Evolutionary conservation across 2,797 vertebrate genomes (phyloP).

Genomic region (Phrynocephalus forsythii): DNA sequence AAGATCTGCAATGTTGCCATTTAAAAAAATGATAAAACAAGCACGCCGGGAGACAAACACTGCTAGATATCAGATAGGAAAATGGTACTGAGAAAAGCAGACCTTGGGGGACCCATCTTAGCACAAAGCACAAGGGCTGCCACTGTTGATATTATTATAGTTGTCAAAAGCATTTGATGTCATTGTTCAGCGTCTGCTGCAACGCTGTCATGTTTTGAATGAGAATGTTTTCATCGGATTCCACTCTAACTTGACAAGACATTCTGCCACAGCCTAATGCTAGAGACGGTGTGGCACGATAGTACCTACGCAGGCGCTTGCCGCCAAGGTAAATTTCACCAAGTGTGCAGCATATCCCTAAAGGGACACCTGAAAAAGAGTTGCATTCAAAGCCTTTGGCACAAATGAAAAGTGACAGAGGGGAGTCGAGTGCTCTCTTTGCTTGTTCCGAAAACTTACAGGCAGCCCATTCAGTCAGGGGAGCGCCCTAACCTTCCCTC

Average conservation of each 20-base stretch:
- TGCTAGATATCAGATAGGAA: constrained; percentile 8
- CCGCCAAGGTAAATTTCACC: constrained; percentile 14
- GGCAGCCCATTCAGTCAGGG: no score
- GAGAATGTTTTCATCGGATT: constrained; percentile 32
- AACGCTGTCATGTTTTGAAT: background rate
- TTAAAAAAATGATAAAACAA: background rate
- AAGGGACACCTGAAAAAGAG: background rate
- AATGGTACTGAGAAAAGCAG: constrained; percentile 17
- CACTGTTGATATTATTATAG: constrained; percentile 27
- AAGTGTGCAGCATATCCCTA: background rate
- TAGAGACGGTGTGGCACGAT: background rate
- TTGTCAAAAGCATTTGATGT: constrained; percentile 30
- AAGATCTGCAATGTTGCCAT: background rate
- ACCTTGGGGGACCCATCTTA: constrained; percentile 13
- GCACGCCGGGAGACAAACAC: background rate
- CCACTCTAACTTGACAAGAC: constrained; percentile 17
- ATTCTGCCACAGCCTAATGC: background rate
- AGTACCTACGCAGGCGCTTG: background rate
- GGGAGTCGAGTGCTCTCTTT: no score
- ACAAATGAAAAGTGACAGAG: background rate
- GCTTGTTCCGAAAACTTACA: no score
- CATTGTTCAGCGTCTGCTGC: constrained; percentile 9
- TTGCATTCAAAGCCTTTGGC: background rate
- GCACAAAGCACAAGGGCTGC: constrained; percentile 13
- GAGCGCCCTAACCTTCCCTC: no score